Evolutionary conservation across 2,797 vertebrate species (phyloP).

Genomic region (Tangara arthus): DNA sequence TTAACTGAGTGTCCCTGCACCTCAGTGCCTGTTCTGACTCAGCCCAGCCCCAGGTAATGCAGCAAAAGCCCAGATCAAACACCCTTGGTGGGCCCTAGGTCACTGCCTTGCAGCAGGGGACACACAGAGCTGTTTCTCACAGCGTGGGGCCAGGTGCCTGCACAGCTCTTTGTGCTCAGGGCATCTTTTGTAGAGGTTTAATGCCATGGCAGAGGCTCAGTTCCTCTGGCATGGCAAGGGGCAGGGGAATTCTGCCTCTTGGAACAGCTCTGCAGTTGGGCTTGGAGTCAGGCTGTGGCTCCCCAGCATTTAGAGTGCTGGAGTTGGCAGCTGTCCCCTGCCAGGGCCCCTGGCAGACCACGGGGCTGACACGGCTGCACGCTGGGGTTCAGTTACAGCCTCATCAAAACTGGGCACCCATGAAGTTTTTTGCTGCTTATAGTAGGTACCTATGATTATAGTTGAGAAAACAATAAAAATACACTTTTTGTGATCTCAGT

Average conservation of each 20-base stretch:
- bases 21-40: not conserved
- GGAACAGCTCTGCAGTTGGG: too few species aligned
- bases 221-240: not conserved
- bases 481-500: not conserved
- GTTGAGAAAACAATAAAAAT: not conserved
- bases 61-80: not conserved
- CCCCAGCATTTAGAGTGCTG: not conserved
- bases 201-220: not conserved
- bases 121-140: not conserved
- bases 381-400: not conserved
- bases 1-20: too few species aligned
- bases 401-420: not conserved
- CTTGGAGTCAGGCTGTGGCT: not conserved
- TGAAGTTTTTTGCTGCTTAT: not conserved
- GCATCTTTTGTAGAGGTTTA: not conserved
- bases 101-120: not conserved
- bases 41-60: not conserved
- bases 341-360: accelerated
- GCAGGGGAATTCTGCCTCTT: not conserved
- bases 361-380: accelerated
- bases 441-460: not conserved
- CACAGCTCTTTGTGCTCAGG: not conserved
- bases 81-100: not conserved
- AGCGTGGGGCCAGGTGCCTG: not conserved
- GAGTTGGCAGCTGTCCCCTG: too few species aligned